Evolutionary conservation across 1,140 invertebrate species (phyloP).

Genomic region (Drosophila sp.): DNA sequence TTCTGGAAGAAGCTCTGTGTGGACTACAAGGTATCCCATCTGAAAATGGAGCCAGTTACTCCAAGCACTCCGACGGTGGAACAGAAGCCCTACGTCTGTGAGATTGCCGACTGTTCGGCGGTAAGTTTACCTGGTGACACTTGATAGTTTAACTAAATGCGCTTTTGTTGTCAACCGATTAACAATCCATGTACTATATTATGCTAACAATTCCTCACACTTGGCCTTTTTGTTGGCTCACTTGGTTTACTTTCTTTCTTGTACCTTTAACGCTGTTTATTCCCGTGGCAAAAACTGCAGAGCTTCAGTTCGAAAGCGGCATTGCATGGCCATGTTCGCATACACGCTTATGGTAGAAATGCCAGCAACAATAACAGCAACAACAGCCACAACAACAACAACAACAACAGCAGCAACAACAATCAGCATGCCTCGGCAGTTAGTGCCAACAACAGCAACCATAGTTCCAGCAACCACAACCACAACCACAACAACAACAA

Average conservation of each 20-base stretch:
- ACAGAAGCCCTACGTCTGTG: constrained; percentile 87
- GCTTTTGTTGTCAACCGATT: neutral
- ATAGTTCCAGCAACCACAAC: constrained; percentile 23
- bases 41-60: constrained; percentile 72
- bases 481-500: constrained; percentile 36
- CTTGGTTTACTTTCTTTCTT: constrained; percentile 54
- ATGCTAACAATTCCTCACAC: constrained; percentile 6
- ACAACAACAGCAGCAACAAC: constrained; percentile 41
- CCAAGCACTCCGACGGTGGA: constrained; percentile 65
- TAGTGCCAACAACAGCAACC: constrained; percentile 32
- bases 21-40: constrained; percentile 86
- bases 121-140: constrained; percentile 85
- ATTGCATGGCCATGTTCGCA: constrained; percentile 90
- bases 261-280: constrained; percentile 56
- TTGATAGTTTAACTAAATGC: neutral
- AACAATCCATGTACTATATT: neutral
- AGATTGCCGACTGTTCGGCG: constrained; percentile 88
- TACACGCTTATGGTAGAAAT: constrained; percentile 86
- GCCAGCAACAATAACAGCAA: constrained; percentile 58
- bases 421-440: constrained; percentile 35
- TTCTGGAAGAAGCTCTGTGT: constrained; percentile 98
- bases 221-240: constrained; percentile 19
- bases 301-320: constrained; percentile 92
- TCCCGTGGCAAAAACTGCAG: constrained; percentile 85
- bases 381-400: constrained; percentile 54